Percentiles rank a stretch among this genome's conserved stretches.
phyloP scores from a whole-genome alignment of 1,140 invertebrate species.

The Solen grandis region DNA sequence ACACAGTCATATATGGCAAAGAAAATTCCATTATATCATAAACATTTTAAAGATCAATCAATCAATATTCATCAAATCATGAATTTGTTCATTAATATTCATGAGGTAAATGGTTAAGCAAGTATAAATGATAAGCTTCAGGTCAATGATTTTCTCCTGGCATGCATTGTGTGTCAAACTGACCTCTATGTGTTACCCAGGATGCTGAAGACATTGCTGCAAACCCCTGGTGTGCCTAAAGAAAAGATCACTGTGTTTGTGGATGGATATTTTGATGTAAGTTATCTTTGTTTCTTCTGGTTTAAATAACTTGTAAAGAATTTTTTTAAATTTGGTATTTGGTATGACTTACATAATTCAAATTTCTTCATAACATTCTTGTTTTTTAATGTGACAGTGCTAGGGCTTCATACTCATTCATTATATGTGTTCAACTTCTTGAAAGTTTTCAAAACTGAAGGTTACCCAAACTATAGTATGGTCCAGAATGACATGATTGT shows the following conservation, averaged over 20 bases:
- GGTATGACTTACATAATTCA: no score
- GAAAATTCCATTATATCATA: no score
- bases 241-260: conserved; percentile 86
- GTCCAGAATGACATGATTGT: neutral
- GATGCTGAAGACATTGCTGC: conserved; percentile 84
- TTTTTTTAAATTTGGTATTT: neutral
- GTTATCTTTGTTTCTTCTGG: conserved; percentile 1
- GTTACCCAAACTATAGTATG: neutral
- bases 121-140: neutral
- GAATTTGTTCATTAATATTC: no score
- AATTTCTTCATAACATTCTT: neutral
- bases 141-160: neutral
- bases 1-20: no score
- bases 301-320: neutral
- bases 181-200: conserved; percentile 60
- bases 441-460: neutral
- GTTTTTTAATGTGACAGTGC: neutral
- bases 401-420: neutral
- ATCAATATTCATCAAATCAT: no score
- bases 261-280: conserved; percentile 86
- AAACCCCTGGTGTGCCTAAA: conserved; percentile 84
- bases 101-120: neutral
- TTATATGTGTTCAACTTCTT: neutral
- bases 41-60: no score
- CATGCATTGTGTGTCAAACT: neutral